These are phyloP conservation scores for Hemibagrus guttatus DNA, from an alignment of 2,797 vertebrate species.

Conservation along the genomic window DNA sequence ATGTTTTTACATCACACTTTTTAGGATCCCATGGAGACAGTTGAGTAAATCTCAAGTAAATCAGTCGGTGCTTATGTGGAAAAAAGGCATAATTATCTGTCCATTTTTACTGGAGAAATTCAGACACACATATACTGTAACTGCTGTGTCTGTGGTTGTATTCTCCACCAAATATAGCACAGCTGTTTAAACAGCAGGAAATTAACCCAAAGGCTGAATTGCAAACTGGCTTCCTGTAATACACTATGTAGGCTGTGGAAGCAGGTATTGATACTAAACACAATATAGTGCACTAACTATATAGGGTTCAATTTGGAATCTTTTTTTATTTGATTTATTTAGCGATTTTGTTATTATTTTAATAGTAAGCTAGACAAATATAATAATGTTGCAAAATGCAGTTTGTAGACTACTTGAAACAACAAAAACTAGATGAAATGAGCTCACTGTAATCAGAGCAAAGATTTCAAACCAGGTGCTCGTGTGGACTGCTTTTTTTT, in stretches of 20 bases:
- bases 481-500: neutral
- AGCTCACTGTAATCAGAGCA: neutral
- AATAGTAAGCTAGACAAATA: neutral
- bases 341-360: neutral
- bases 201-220: neutral
- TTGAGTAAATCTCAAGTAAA: neutral
- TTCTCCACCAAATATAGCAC: neutral
- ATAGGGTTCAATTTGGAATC: neutral
- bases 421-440: neutral
- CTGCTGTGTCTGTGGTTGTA: neutral
- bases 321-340: neutral
- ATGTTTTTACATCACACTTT: conserved; percentile 20
- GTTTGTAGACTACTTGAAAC: neutral
- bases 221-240: neutral
- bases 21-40: neutral
- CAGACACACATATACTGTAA: neutral
- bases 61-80: neutral
- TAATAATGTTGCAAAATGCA: neutral
- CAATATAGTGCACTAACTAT: neutral
- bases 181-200: conserved; percentile 11
- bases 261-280: neutral
- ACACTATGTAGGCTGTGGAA: neutral
- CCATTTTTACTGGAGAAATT: neutral
- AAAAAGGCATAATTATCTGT: neutral
- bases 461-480: neutral